Conservation (phyloP, 2,797 vertebrate genomes). For the Lithobates sylvaticus region DNA sequence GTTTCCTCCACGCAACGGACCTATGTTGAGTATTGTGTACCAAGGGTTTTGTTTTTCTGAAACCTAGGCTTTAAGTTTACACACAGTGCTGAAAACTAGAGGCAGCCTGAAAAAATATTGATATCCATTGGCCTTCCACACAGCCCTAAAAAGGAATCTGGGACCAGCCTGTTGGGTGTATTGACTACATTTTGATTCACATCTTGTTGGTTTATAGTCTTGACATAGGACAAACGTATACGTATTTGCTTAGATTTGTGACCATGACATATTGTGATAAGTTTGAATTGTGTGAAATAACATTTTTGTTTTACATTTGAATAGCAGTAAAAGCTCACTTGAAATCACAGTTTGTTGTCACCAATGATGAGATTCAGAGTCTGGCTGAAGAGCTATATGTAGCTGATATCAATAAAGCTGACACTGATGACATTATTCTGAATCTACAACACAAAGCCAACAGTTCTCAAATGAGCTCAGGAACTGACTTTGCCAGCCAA, state of each 20-base stretch:
- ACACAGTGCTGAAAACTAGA: too few species aligned
- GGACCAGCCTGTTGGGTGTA: too few species aligned
- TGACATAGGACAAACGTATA: too few species aligned
- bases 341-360: conserved; percentile 56
- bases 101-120: too few species aligned
- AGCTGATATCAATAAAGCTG: conserved; percentile 81
- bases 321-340: background rate
- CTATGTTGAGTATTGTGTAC: too few species aligned
- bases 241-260: background rate
- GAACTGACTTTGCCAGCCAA: conserved; percentile 71
- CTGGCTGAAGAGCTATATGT: conserved; percentile 77
- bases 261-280: background rate
- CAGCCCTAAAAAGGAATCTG: too few species aligned
- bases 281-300: background rate
- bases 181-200: too few species aligned
- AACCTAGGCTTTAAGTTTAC: too few species aligned
- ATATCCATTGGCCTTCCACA: too few species aligned
- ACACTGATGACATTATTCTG: conserved; percentile 72
- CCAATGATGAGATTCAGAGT: conserved; percentile 76
- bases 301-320: background rate
- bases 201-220: too few species aligned
- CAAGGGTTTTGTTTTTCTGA: too few species aligned
- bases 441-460: conserved; percentile 75
- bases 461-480: conserved; percentile 68
- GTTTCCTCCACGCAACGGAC: too few species aligned